Evolutionary conservation across 2,113 vertebrate species (phyloP).

Genomic region (Uria aalge): DNA sequence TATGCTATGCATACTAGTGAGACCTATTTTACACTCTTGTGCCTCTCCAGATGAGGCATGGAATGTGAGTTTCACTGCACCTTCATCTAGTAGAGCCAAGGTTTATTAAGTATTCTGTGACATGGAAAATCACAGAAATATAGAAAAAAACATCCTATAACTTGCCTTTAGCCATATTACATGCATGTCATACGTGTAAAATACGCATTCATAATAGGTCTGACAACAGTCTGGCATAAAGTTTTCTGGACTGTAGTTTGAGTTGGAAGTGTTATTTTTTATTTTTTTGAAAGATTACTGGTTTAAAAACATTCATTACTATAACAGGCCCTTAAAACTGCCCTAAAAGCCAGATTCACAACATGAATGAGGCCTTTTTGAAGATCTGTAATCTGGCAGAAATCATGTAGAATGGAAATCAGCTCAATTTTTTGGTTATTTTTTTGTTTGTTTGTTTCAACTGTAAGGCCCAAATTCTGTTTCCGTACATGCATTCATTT

Average conservation of each 20-base stretch:
- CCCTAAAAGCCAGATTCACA: background rate
- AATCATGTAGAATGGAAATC: background rate
- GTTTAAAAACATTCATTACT: background rate
- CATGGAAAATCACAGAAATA: background rate
- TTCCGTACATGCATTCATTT: background rate
- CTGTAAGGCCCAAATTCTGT: background rate
- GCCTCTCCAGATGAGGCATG: background rate
- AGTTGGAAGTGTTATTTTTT: background rate
- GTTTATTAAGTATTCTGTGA: background rate
- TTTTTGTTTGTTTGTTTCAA: background rate
- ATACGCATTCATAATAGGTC: background rate
- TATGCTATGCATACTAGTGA: background rate
- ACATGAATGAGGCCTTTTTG: background rate
- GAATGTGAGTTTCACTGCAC: background rate
- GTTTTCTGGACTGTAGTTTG: background rate
- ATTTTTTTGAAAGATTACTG: background rate
- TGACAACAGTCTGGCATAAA: background rate
- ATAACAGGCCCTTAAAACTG: background rate
- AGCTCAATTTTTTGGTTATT: background rate
- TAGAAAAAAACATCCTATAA: background rate
- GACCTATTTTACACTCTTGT: background rate
- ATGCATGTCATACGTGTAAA: background rate
- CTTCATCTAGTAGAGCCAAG: background rate
- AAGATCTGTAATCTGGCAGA: background rate
- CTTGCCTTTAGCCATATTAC: background rate